These are phyloP conservation scores for Telmatherina bonti DNA, from an alignment of 2,797 vertebrate species.

Conservation along the genomic window DNA sequence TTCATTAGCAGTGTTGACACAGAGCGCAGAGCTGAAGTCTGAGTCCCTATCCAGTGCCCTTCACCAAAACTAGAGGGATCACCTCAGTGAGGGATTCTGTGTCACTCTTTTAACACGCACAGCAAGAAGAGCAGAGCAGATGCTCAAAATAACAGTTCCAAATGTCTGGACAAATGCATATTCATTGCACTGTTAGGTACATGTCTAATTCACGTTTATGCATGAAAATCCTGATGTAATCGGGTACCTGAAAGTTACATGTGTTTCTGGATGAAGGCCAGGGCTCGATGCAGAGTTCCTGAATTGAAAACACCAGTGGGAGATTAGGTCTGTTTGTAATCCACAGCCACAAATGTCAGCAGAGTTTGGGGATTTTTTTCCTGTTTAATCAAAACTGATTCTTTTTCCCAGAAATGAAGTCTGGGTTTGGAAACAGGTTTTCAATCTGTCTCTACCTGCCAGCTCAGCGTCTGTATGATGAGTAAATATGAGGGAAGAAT, in stretches of 20 bases:
- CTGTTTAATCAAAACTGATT: slow-evolving; percentile 73
- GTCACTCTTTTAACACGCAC: slow-evolving; percentile 59
- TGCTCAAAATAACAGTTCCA: slow-evolving; percentile 15
- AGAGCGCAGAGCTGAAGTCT: slow-evolving; percentile 58
- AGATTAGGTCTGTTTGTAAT: slow-evolving; percentile 75
- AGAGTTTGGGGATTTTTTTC: slow-evolving; percentile 57
- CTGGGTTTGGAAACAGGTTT: slow-evolving; percentile 31
- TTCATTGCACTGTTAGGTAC: background rate
- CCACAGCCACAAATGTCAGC: slow-evolving; percentile 53
- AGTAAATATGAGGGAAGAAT: background rate
- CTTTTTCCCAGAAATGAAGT: slow-evolving; percentile 61
- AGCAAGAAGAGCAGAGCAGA: slow-evolving; percentile 17
- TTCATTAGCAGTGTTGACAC: slow-evolving; percentile 77
- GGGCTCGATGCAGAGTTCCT: slow-evolving; percentile 12
- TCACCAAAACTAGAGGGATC: slow-evolving; percentile 74
- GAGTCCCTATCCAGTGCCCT: slow-evolving; percentile 66
- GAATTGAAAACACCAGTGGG: slow-evolving; percentile 39
- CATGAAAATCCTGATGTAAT: slow-evolving; percentile 1
- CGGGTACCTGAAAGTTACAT: slow-evolving; percentile 18
- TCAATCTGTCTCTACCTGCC: slow-evolving; percentile 44
- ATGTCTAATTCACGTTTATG: background rate
- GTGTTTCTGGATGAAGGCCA: slow-evolving; percentile 35
- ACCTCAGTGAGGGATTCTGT: slow-evolving; percentile 66
- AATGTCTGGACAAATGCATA: background rate
- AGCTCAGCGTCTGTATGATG: slow-evolving; percentile 6